phyloP scores from a whole-genome alignment of 2,888 invertebrate genomes.

The Anoplius nigerrimus region DNA sequence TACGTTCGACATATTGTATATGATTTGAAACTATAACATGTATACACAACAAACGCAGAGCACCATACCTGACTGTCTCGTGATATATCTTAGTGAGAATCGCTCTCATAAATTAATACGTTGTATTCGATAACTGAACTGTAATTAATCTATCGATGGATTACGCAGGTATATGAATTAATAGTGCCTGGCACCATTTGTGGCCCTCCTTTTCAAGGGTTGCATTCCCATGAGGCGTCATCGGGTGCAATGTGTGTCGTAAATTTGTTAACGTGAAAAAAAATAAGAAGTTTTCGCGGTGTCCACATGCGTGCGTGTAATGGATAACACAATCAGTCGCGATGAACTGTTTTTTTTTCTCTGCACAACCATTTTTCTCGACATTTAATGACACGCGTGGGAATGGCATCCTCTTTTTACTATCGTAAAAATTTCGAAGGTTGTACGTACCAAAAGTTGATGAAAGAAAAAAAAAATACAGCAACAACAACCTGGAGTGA shows the following conservation, averaged over 20 bases:
- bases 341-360: not conserved
- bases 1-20: too few relatives aligned
- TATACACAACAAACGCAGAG: too few relatives aligned
- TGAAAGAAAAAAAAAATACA: too few relatives aligned
- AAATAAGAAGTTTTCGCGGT: not conserved
- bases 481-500: too few relatives aligned
- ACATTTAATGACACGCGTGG: constrained; percentile 32
- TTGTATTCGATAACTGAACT: constrained; percentile 57
- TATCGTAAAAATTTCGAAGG: constrained; percentile 26
- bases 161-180: constrained; percentile 73
- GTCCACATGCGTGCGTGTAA: too few relatives aligned
- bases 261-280: constrained; percentile 3
- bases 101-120: constrained; percentile 54
- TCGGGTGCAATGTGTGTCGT: constrained; percentile 26
- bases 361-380: constrained; percentile 20
- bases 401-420: constrained; percentile 40
- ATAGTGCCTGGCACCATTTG: constrained; percentile 75
- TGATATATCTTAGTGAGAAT: constrained; percentile 63
- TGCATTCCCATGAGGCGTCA: constrained; percentile 46
- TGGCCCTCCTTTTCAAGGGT: constrained; percentile 70
- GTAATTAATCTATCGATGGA: constrained; percentile 59
- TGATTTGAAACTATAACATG: constrained; percentile 47
- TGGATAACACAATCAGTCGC: constrained; percentile 1
- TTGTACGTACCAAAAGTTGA: constrained; percentile 14
- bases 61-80: constrained; percentile 67